These are phyloP conservation scores for Spermophilus dauricus DNA, from an alignment of 2,113 vertebrate species.

Conservation along the genomic window DNA sequence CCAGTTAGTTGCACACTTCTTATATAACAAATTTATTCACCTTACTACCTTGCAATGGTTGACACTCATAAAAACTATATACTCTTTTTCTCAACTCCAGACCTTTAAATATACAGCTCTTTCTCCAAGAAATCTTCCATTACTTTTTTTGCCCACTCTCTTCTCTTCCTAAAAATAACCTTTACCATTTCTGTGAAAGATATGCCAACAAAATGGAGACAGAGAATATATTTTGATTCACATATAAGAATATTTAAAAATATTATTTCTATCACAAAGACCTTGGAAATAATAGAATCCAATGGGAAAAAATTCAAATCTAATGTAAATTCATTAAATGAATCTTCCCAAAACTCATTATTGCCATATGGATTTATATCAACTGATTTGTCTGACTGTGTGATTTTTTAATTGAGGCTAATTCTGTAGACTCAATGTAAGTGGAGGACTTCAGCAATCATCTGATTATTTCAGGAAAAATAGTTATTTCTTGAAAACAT, in stretches of 20 bases:
- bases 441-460: slow-evolving; percentile 7
- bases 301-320: slow-evolving; percentile 17
- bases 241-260: slow-evolving; percentile 3
- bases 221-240: not conserved
- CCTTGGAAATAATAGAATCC: not conserved
- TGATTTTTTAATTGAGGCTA: slow-evolving; percentile 40
- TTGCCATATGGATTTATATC: slow-evolving; percentile 3
- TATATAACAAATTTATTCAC: not conserved
- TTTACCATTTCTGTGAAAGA: not conserved
- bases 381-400: not conserved
- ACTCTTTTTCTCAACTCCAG: not conserved
- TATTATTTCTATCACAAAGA: not conserved
- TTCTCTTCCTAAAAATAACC: not conserved
- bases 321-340: not conserved
- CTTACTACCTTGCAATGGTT: no score
- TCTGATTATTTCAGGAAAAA: slow-evolving; percentile 6
- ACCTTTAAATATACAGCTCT: not conserved
- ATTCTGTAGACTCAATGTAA: not conserved
- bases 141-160: not conserved
- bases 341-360: slow-evolving; percentile 3
- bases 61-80: not conserved
- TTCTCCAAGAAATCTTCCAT: not conserved
- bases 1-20: no score
- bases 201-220: not conserved
- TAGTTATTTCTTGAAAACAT: slow-evolving; percentile 19